Evolutionary conservation across 1,140 invertebrate genomes (phyloP).

Genomic region (Sesamia nonagrioides): DNA sequence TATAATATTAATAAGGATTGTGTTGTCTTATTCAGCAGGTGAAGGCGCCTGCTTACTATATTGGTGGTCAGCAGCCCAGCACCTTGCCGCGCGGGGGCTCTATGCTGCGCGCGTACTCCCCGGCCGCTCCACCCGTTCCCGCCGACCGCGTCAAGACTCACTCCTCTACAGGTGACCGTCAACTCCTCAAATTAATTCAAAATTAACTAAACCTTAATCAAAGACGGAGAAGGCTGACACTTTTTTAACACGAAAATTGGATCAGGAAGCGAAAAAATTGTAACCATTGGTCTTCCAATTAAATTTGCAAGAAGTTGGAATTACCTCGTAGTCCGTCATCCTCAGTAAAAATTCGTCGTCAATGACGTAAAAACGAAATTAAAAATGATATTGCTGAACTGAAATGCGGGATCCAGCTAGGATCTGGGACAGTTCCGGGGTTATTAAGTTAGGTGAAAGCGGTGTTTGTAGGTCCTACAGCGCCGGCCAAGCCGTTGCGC

Average conservation of each 20-base stretch:
- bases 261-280: constrained; percentile 24
- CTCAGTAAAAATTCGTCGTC: background rate
- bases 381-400: background rate
- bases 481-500: constrained; percentile 90
- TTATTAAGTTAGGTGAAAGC: constrained; percentile 59
- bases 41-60: constrained; percentile 88
- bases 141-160: constrained; percentile 88
- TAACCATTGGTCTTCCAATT: constrained; percentile 12
- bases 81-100: constrained; percentile 90
- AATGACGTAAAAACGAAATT: background rate
- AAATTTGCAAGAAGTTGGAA: constrained; percentile 1
- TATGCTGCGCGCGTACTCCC: constrained; percentile 91
- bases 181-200: background rate
- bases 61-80: constrained; percentile 88
- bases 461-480: constrained; percentile 85
- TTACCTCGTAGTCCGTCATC: too few species aligned
- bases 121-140: constrained; percentile 88
- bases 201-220: constrained; percentile 2
- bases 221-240: background rate
- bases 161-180: constrained; percentile 78
- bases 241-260: constrained; percentile 17
- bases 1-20: too few species aligned
- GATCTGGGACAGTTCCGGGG: constrained; percentile 30
- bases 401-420: background rate
- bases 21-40: constrained; percentile 60